phyloP scores from a whole-genome alignment of 2,113 vertebrate species.

The Acrocephalus arundinaceus region DNA sequence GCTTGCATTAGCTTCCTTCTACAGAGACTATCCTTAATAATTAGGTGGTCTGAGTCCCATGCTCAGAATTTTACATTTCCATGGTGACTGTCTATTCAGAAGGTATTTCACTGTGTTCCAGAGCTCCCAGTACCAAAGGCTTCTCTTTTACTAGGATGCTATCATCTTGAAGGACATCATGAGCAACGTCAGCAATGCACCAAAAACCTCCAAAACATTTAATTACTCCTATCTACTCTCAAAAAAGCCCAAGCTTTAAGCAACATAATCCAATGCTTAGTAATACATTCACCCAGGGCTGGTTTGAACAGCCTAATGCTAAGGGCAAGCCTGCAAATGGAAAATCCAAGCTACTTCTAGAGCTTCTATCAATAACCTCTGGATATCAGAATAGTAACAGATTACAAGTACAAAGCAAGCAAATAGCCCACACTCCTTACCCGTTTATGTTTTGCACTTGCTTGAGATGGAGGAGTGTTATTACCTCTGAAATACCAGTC shows the following conservation, averaged over 20 bases:
- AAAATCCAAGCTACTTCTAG: conserved; percentile 18
- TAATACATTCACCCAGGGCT: not conserved
- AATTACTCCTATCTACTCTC: not conserved
- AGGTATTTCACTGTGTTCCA: not conserved
- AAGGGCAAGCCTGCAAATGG: not conserved
- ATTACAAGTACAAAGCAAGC: not conserved
- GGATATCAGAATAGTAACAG: not conserved
- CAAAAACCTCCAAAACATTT: not conserved
- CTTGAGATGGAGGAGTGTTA: not conserved
- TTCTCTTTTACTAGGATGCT: not conserved
- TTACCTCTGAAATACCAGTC: not conserved
- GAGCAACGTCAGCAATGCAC: not conserved
- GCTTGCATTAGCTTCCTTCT: not conserved
- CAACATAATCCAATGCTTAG: not conserved
- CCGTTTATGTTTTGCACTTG: not conserved
- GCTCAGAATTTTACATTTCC: not conserved
- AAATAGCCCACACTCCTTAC: not conserved
- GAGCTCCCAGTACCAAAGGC: not conserved
- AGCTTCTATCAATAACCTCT: not conserved
- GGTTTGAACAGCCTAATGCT: not conserved
- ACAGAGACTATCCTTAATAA: not conserved
- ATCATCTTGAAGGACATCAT: not conserved
- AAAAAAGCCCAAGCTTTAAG: not conserved
- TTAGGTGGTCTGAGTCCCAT: not conserved
- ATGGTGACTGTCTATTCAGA: not conserved